Conservation (phyloP, 2,888 invertebrate species). For the Chaetoderma sp. region DNA sequence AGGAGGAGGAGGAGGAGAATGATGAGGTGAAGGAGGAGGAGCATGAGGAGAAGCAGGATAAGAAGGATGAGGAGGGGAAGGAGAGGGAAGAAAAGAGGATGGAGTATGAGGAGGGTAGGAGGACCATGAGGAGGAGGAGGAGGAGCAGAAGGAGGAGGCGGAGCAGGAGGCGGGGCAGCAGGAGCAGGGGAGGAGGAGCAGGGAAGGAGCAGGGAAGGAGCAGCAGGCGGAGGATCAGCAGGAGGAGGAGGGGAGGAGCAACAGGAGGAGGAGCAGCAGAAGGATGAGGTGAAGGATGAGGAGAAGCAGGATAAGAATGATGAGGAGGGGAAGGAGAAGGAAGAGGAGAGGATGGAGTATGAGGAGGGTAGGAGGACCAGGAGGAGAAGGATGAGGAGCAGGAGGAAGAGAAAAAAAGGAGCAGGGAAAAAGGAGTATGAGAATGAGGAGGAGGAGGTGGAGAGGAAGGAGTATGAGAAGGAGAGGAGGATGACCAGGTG, state of each 20-base stretch:
- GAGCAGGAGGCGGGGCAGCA: not conserved
- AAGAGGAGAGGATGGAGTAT: not conserved
- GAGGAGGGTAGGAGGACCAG: not conserved
- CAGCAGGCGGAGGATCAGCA: not conserved
- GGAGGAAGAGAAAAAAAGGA: not conserved
- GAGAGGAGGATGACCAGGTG: not conserved
- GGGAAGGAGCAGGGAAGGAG: not conserved
- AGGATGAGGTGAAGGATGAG: conserved; percentile 17
- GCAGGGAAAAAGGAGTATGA: not conserved
- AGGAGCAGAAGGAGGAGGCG: not conserved
- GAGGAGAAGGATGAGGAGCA: not conserved
- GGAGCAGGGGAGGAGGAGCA: no score
- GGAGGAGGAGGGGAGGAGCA: conserved; percentile 9
- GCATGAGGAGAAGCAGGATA: not conserved
- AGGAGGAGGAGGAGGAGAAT: not conserved
- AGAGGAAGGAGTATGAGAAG: not conserved
- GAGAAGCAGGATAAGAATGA: not conserved
- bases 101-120: not conserved
- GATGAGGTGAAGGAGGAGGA: not conserved
- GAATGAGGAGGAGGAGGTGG: not conserved
- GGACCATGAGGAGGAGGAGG: not conserved
- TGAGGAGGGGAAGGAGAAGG: conserved; percentile 1
- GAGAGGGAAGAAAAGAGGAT: not conserved
- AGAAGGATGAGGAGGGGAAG: no score
- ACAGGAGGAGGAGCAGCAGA: conserved; percentile 12